Percentiles rank a stretch among this genome's conserved stretches.
phyloP scores from a whole-genome alignment of 35 echinoderm and acorn worm genomes.

The Chiridota heheva region DNA sequence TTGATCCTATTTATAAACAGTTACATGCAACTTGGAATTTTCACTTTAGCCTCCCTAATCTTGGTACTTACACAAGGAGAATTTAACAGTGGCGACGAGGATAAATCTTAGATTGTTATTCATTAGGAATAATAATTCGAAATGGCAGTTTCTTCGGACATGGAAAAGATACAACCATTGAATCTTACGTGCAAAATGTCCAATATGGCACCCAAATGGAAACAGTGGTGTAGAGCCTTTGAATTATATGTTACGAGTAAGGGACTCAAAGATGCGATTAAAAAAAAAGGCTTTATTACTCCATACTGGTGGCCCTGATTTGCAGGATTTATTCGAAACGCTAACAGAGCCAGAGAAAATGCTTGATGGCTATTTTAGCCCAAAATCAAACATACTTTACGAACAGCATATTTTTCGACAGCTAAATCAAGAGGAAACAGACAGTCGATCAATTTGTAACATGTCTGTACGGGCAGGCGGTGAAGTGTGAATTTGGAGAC shows the following conservation, averaged over 20 bases:
- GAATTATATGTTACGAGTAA: background rate
- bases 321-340: slow-evolving; percentile 22
- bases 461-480: background rate
- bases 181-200: no score
- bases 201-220: no score
- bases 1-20: no score
- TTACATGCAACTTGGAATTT: no score
- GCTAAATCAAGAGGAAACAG: background rate
- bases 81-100: no score
- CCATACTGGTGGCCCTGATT: slow-evolving; percentile 24
- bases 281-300: slow-evolving; percentile 2
- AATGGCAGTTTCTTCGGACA: no score
- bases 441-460: slow-evolving; percentile 16
- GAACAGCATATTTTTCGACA: slow-evolving; percentile 8
- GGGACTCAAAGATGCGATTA: slow-evolving; percentile 1
- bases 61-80: no score
- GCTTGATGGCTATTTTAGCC: slow-evolving; percentile 3
- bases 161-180: no score
- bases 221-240: background rate
- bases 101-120: no score
- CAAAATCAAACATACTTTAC: slow-evolving; percentile 18
- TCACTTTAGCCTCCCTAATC: no score
- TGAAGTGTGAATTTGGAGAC: background rate
- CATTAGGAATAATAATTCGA: no score
- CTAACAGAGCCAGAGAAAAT: slow-evolving; percentile 6